These are phyloP conservation scores for Lucinisca nassula DNA, from an alignment of 2,888 invertebrate genomes.

Conservation along the genomic window DNA sequence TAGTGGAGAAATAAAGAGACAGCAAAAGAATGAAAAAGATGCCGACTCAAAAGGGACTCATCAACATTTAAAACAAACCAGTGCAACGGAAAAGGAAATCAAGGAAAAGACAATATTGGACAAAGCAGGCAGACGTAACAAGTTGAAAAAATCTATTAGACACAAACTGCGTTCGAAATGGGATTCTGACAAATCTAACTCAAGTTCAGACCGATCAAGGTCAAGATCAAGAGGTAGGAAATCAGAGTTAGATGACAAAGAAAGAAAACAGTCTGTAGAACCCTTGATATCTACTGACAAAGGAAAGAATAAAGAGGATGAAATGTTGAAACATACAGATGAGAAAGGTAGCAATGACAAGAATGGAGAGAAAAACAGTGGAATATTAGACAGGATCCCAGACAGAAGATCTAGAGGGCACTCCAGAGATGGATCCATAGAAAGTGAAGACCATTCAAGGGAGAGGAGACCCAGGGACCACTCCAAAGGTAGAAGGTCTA, in stretches of 20 bases:
- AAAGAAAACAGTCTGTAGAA: neutral
- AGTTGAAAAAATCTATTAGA: neutral
- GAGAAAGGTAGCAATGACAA: neutral
- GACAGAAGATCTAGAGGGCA: constrained; percentile 19
- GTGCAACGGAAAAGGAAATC: neutral
- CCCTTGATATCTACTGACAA: neutral
- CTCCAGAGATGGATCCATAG: constrained; percentile 24
- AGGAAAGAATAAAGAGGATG: neutral
- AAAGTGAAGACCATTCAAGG: constrained; percentile 10
- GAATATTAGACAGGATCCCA: neutral
- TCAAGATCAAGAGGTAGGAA: neutral
- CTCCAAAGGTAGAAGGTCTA: constrained; percentile 27
- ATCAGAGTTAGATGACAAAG: neutral
- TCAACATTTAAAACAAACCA: neutral
- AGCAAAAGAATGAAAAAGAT: neutral
- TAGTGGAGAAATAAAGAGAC: neutral
- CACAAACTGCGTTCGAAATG: neutral
- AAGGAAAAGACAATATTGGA: neutral
- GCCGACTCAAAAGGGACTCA: neutral
- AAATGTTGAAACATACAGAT: neutral
- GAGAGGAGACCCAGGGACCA: constrained; percentile 2
- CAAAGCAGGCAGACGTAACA: neutral
- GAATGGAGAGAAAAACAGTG: neutral
- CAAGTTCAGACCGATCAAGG: neutral
- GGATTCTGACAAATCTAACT: neutral